Percentiles rank a stretch among this genome's conserved stretches.
phyloP scores from a whole-genome alignment of 2,113 vertebrate species.

The Zapus hudsonius region DNA sequence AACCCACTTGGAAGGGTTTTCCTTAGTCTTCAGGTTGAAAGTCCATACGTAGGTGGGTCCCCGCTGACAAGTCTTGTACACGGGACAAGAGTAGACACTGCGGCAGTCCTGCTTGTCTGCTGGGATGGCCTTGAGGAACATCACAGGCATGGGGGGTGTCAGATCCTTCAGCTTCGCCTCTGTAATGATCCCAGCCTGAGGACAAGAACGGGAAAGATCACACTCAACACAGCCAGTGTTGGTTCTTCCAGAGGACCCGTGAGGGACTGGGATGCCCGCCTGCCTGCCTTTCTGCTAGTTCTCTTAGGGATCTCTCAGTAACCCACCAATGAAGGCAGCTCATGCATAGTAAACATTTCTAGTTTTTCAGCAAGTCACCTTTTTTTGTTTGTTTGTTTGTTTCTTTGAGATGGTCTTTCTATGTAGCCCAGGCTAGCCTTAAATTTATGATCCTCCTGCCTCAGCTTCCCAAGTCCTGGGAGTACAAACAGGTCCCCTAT shows the following conservation, averaged over 20 bases:
- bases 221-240: neutral
- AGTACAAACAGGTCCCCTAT: neutral
- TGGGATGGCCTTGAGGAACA: constrained; percentile 93
- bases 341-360: neutral
- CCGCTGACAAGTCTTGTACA: constrained; percentile 94
- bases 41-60: constrained; percentile 96
- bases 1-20: constrained; percentile 94
- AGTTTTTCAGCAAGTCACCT: neutral
- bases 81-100: constrained; percentile 90
- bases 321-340: neutral
- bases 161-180: constrained; percentile 94
- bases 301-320: neutral
- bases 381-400: neutral
- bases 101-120: constrained; percentile 90
- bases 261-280: neutral
- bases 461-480: neutral
- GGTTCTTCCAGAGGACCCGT: neutral
- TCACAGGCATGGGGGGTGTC: constrained; percentile 91
- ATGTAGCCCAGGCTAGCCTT: neutral
- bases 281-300: neutral
- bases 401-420: neutral
- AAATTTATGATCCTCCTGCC: neutral
- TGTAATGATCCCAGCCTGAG: constrained; percentile 88
- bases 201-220: neutral
- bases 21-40: constrained; percentile 95